Percentiles rank a stretch among this genome's conserved stretches.
phyloP scores from a whole-genome alignment of 2,888 invertebrate genomes.

The Drosophila austrosaltans region DNA sequence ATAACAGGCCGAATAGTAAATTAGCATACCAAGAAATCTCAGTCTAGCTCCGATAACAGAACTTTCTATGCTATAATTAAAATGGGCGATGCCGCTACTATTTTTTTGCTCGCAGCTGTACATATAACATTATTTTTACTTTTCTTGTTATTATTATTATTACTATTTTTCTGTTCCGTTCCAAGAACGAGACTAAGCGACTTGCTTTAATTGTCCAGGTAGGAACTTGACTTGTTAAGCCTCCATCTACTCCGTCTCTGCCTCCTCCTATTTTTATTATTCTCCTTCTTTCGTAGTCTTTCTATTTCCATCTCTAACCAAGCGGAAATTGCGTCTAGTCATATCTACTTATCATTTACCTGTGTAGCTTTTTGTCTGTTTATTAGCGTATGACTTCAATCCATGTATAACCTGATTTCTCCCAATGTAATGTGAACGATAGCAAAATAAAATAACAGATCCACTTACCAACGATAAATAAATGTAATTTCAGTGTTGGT shows the following conservation, averaged over 20 bases:
- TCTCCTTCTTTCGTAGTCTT: slow-evolving; percentile 19
- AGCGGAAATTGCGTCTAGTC: slow-evolving; percentile 48
- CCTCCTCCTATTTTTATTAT: slow-evolving; percentile 6
- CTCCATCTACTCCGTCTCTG: not conserved
- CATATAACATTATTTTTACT: slow-evolving; percentile 44
- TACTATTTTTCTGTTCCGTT: slow-evolving; percentile 51
- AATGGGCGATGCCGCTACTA: too few relatives aligned
- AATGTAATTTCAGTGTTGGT: slow-evolving; percentile 31
- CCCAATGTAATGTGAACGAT: slow-evolving; percentile 20
- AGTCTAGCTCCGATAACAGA: too few relatives aligned
- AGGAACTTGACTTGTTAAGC: slow-evolving; percentile 41
- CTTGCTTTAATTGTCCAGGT: slow-evolving; percentile 45
- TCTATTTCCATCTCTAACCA: slow-evolving; percentile 31
- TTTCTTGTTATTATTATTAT: slow-evolving; percentile 30
- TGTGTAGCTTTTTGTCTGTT: slow-evolving; percentile 49
- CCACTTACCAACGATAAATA: slow-evolving; percentile 27
- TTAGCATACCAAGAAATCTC: too few relatives aligned
- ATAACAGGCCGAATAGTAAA: too few relatives aligned
- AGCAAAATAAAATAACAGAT: not conserved
- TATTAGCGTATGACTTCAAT: slow-evolving; percentile 65
- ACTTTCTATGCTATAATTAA: too few relatives aligned
- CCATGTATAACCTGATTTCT: slow-evolving; percentile 65
- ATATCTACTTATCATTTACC: slow-evolving; percentile 41
- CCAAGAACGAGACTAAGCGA: slow-evolving; percentile 53
- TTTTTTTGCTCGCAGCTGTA: too few relatives aligned